Conservation (phyloP, 2,888 invertebrate genomes). For the Apoderus coryli region DNA sequence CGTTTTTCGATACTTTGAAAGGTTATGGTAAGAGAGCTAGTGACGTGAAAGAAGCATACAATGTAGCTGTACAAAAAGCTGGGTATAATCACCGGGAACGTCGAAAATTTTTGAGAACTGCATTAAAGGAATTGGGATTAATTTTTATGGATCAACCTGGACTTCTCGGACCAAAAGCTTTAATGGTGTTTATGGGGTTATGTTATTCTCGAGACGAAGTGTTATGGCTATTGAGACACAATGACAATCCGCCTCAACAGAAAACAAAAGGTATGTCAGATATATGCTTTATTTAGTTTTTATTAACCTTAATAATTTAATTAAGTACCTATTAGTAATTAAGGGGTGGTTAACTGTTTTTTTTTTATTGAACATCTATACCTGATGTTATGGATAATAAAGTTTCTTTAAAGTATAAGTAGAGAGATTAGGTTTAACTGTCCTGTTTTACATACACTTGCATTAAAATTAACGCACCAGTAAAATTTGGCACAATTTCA, state of each 20-base stretch:
- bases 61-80: conserved; percentile 78
- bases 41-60: conserved; percentile 93
- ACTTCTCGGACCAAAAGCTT: conserved; percentile 89
- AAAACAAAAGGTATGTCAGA: conserved; percentile 51
- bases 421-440: too few relatives aligned
- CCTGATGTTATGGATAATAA: too few relatives aligned
- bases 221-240: conserved; percentile 89
- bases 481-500: too few relatives aligned
- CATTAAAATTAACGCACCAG: too few relatives aligned
- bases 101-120: conserved; percentile 88
- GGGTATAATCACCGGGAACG: conserved; percentile 87
- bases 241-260: conserved; percentile 83
- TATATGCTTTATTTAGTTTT: too few relatives aligned
- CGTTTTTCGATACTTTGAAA: conserved; percentile 89
- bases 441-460: too few relatives aligned
- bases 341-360: too few relatives aligned
- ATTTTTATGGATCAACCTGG: conserved; percentile 98
- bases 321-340: too few relatives aligned
- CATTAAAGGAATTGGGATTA: conserved; percentile 85
- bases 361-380: too few relatives aligned
- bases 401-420: too few relatives aligned
- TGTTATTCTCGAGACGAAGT: conserved; percentile 96
- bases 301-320: too few relatives aligned
- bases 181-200: conserved; percentile 91
- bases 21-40: conserved; percentile 84